A percentile compares a stretch with the other conserved stretches of the same genome.
Conservation (phyloP, 2,797 vertebrate species). For the Mormyrus proboscirostris region DNA sequence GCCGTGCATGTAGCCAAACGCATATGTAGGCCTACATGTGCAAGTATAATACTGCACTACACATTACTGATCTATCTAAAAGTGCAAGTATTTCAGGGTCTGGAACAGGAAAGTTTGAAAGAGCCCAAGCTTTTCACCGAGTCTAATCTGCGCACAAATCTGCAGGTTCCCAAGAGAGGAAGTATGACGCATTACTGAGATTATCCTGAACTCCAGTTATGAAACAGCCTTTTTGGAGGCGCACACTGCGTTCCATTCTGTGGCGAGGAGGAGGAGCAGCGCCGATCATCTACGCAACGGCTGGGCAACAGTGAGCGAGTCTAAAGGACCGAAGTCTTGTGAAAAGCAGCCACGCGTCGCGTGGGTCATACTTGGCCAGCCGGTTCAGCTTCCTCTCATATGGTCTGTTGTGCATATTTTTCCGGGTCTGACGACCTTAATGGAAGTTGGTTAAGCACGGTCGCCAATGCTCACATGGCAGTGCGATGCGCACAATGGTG, state of each 20-base stretch:
- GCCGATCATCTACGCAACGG: not conserved
- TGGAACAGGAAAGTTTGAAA: not conserved
- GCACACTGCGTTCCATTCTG: not conserved
- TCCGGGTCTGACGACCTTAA: not conserved
- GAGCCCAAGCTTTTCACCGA: not conserved
- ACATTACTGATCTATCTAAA: not conserved
- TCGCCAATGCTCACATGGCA: not conserved
- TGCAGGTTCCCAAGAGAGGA: not conserved
- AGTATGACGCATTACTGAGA: slow-evolving; percentile 1
- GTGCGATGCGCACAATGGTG: not conserved
- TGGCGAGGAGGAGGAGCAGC: not conserved
- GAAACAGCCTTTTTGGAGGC: not conserved
- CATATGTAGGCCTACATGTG: not conserved
- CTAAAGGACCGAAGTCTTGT: not conserved
- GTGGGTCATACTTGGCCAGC: not conserved
- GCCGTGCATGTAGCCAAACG: not conserved
- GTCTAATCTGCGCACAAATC: not conserved
- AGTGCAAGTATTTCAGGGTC: not conserved
- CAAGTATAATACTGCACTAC: not conserved
- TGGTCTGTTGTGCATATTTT: not conserved
- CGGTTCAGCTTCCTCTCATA: not conserved
- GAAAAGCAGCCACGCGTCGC: not conserved
- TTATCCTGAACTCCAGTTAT: not conserved
- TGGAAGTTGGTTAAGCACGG: not conserved
- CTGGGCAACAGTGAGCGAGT: not conserved